A percentile compares a stretch with the other conserved stretches of the same genome.
Conservation (phyloP, 2,797 vertebrate species). For the Taenioides sp. region DNA sequence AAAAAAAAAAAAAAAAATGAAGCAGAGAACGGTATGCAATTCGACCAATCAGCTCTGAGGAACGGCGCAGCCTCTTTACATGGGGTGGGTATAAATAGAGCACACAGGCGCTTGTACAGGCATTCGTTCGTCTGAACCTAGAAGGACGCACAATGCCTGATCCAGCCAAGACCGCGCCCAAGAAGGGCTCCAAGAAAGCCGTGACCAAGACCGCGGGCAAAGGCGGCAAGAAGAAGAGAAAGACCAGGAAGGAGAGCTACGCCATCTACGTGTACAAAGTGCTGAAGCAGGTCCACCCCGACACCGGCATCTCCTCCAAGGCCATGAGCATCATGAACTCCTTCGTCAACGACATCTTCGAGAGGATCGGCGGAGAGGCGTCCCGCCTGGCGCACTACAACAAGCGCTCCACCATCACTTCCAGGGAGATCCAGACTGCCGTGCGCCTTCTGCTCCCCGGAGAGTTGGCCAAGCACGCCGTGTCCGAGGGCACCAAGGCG, state of each 20-base stretch:
- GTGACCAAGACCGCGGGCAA: neutral
- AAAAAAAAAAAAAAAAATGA: neutral
- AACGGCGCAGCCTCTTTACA: neutral
- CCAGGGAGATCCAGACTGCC: conserved; percentile 3
- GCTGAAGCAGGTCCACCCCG: neutral
- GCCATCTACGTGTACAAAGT: neutral
- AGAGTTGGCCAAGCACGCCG: conserved; percentile 3
- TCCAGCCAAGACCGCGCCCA: neutral
- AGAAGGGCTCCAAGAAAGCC: conserved; percentile 2
- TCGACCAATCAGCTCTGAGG: neutral
- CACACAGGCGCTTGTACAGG: no score
- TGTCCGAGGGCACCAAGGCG: neutral
- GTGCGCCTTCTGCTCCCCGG: conserved; percentile 2
- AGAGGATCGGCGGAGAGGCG: neutral
- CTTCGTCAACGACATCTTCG: conserved; percentile 1
- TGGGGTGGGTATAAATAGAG: neutral
- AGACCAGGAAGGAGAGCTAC: neutral
- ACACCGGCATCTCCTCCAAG: neutral
- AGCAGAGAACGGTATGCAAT: neutral
- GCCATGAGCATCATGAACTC: conserved; percentile 4
- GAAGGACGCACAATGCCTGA: neutral
- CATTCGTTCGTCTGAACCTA: neutral
- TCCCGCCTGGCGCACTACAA: conserved; percentile 1
- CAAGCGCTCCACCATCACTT: conserved; percentile 3
- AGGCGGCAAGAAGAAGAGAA: neutral